These are phyloP conservation scores for Diadophis punctatus DNA, from an alignment of 2,113 vertebrate genomes.

Conservation along the genomic window DNA sequence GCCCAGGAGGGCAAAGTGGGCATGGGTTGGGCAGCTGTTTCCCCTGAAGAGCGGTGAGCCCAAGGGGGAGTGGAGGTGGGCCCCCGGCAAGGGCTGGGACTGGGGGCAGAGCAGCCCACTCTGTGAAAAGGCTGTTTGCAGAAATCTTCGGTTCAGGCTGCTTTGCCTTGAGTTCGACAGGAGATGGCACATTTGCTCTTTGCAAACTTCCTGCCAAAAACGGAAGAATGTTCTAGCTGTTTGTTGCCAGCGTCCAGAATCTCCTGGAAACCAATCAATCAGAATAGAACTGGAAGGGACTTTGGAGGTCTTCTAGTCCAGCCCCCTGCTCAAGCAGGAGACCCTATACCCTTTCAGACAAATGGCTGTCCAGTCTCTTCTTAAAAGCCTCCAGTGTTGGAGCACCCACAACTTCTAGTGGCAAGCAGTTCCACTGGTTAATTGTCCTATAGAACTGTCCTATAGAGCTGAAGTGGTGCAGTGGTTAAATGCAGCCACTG, in stretches of 20 bases:
- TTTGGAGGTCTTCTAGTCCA: neutral
- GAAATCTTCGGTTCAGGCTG: neutral
- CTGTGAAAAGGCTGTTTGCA: neutral
- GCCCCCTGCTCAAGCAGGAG: neutral
- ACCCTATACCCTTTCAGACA: neutral
- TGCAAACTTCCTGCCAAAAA: neutral
- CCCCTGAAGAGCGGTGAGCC: neutral
- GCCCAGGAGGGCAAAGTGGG: neutral
- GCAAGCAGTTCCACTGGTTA: too few species aligned
- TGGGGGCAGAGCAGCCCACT: neutral
- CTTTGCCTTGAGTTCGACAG: neutral
- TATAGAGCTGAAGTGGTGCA: too few species aligned
- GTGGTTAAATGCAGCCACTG: too few species aligned
- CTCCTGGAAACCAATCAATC: neutral
- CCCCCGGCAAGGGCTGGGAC: neutral
- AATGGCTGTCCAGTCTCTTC: too few species aligned
- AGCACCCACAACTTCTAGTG: too few species aligned
- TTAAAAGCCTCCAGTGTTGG: too few species aligned
- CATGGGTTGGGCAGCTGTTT: neutral
- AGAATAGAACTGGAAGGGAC: neutral
- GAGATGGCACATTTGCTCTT: neutral
- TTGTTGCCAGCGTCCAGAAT: neutral
- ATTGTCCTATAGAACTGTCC: too few species aligned
- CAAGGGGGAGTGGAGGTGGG: neutral
- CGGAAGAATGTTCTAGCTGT: neutral